phyloP scores from a whole-genome alignment of 1,140 invertebrate genomes.

The Holotrichia oblita region DNA sequence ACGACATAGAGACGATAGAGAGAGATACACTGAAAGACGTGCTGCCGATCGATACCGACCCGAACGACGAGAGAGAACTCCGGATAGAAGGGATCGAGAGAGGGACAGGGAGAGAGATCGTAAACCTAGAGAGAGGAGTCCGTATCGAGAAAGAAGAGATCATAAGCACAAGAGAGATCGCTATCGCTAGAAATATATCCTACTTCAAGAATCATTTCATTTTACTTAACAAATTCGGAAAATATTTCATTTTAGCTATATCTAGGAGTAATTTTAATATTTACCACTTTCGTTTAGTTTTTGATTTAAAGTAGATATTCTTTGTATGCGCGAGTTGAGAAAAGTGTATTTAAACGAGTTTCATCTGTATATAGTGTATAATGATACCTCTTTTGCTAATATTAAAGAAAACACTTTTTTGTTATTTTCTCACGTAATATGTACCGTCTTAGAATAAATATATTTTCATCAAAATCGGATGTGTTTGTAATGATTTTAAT shows the following conservation, averaged over 20 bases:
- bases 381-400: background rate
- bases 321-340: background rate
- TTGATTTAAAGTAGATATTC: background rate
- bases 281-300: background rate
- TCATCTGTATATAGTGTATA: background rate
- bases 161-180: conserved; percentile 48
- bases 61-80: conserved; percentile 42
- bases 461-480: conserved; percentile 6
- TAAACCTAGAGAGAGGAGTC: conserved; percentile 46
- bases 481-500: background rate
- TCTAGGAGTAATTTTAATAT: background rate
- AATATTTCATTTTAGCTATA: conserved; percentile 18
- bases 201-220: conserved; percentile 1
- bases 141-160: conserved; percentile 44
- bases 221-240: conserved; percentile 39
- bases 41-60: conserved; percentile 22
- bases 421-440: conserved; percentile 4
- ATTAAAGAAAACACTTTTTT: conserved; percentile 3
- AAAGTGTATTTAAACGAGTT: background rate
- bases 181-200: conserved; percentile 12
- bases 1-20: conserved; percentile 53
- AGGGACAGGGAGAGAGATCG: conserved; percentile 44
- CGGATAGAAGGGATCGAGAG: conserved; percentile 44
- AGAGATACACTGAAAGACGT: conserved; percentile 15
- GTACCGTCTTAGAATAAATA: conserved; percentile 33